Percentiles rank a stretch among this genome's conserved stretches.
Conservation (phyloP, 2,113 vertebrate species). For the Ranitomeya variabilis region DNA sequence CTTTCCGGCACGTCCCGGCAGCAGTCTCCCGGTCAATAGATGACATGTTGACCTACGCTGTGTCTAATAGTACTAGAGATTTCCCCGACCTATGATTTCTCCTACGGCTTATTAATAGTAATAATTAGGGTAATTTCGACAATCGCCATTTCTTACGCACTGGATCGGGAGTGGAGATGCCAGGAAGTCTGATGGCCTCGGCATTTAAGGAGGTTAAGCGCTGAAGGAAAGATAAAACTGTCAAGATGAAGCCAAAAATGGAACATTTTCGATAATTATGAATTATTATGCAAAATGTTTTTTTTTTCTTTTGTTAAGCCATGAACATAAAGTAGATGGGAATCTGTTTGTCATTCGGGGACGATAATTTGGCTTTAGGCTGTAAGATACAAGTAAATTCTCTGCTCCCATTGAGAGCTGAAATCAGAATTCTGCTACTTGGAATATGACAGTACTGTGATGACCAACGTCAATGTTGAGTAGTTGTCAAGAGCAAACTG, state of each 20-base stretch:
- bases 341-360: neutral
- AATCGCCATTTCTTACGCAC: neutral
- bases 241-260: neutral
- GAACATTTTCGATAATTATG: neutral
- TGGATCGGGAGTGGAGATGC: neutral
- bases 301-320: neutral
- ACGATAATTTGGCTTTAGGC: neutral
- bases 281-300: neutral
- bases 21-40: slow-evolving; percentile 17
- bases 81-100: neutral
- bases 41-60: slow-evolving; percentile 26
- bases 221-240: slow-evolving; percentile 23
- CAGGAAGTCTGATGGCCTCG: neutral
- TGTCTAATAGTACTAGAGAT: neutral
- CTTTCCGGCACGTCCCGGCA: neutral
- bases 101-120: slow-evolving; percentile 1
- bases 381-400: neutral
- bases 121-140: slow-evolving; percentile 1
- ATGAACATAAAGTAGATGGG: neutral
- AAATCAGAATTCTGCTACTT: too few species aligned
- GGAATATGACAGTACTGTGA: too few species aligned
- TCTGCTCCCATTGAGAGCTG: too few species aligned
- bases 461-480: too few species aligned
- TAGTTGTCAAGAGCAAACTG: too few species aligned
- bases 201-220: slow-evolving; percentile 29